Evolutionary conservation across 2,113 vertebrate genomes (phyloP).

Genomic region (Festucalex cinctus): DNA sequence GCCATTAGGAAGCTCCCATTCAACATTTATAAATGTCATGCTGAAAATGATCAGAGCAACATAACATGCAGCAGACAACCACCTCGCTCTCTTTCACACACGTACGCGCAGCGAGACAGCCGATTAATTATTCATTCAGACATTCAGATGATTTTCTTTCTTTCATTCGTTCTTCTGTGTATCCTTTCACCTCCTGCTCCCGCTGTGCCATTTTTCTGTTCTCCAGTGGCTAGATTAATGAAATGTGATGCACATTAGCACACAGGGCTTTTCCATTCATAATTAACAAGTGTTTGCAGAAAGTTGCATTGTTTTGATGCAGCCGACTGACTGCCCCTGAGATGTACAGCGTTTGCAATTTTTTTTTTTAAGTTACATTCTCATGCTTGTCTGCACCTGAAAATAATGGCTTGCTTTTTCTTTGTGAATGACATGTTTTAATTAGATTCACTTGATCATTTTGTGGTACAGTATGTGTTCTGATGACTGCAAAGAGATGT

Average conservation of each 20-base stretch:
- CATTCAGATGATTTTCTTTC: conserved; percentile 46
- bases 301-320: conserved; percentile 1
- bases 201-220: conserved; percentile 30
- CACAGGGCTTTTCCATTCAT: conserved; percentile 1
- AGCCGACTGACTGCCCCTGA: not conserved
- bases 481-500: not conserved
- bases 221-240: conserved; percentile 21
- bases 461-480: not conserved
- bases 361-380: not conserved
- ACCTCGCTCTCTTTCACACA: conserved; percentile 35
- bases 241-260: conserved; percentile 19
- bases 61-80: conserved; percentile 53
- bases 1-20: conserved; percentile 60
- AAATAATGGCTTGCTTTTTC: not conserved
- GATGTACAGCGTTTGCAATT: not conserved
- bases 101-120: conserved; percentile 18
- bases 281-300: conserved; percentile 1
- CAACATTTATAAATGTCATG: conserved; percentile 72
- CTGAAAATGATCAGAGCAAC: conserved; percentile 67
- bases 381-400: not conserved
- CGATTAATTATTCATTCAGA: conserved; percentile 66
- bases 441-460: not conserved
- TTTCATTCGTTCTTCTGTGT: conserved; percentile 31
- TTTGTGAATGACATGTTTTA: not conserved
- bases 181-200: conserved; percentile 41